Percentiles rank a stretch among this genome's conserved stretches.
phyloP scores from a whole-genome alignment of 2,797 vertebrate genomes.

The Rhinogobio ventralis region DNA sequence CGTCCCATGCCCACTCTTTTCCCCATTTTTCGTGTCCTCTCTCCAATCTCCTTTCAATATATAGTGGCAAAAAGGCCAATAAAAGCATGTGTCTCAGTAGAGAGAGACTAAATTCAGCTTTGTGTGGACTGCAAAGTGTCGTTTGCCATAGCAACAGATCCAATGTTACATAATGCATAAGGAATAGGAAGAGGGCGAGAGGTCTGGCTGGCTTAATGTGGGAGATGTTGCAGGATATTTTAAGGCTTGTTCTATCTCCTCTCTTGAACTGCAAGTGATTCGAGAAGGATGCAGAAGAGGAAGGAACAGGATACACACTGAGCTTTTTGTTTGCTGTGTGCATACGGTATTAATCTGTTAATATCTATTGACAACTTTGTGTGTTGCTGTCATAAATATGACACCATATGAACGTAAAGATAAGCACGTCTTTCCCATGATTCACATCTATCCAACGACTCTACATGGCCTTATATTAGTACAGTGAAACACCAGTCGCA shows the following conservation, averaged over 20 bases:
- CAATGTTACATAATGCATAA: slow-evolving; percentile 48
- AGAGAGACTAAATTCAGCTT: slow-evolving; percentile 15
- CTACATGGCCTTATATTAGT: neutral
- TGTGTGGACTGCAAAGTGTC: neutral
- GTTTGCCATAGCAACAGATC: slow-evolving; percentile 49
- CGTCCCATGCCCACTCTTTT: neutral
- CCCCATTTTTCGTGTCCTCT: neutral
- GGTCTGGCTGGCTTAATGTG: slow-evolving; percentile 27
- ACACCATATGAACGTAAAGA: slow-evolving; percentile 18
- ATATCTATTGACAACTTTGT: neutral
- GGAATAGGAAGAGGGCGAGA: slow-evolving; percentile 42
- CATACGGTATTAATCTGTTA: neutral
- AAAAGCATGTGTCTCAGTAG: neutral
- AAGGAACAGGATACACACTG: neutral
- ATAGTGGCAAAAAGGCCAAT: neutral
- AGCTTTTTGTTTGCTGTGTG: neutral
- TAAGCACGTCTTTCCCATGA: neutral
- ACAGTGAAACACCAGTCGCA: neutral
- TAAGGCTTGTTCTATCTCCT: slow-evolving; percentile 27
- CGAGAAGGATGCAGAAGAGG: slow-evolving; percentile 2
- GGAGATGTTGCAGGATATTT: slow-evolving; percentile 34
- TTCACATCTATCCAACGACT: neutral
- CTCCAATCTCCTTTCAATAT: neutral
- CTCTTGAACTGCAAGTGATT: slow-evolving; percentile 23
- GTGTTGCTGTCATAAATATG: neutral